These are phyloP conservation scores for Drosophila jambulina DNA, from an alignment of 1,140 invertebrate species.

Conservation along the genomic window DNA sequence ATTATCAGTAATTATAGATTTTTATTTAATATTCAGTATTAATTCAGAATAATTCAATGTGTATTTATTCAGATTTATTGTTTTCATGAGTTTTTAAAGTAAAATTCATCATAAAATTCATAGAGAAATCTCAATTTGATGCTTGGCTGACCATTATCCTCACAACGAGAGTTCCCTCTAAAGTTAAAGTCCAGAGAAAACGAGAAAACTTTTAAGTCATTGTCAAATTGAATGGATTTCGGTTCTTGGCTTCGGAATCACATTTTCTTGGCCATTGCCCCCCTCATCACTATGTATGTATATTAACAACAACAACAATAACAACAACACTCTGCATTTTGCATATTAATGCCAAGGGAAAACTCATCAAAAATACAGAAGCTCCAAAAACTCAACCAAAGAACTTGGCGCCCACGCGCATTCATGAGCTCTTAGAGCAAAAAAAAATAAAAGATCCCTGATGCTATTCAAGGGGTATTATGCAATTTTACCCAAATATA, in stretches of 20 bases:
- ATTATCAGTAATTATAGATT: neutral
- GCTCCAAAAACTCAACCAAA: constrained; percentile 29
- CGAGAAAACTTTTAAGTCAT: constrained; percentile 61
- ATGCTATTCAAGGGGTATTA: constrained; percentile 64
- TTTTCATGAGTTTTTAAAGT: neutral
- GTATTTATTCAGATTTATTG: neutral
- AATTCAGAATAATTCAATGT: too few species aligned
- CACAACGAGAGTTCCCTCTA: neutral
- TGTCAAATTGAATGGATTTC: constrained; percentile 60
- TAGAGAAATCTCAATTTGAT: constrained; percentile 28
- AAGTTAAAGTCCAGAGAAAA: constrained; percentile 12
- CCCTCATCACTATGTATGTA: constrained; percentile 35
- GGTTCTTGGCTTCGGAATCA: constrained; percentile 23
- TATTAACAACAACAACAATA: constrained; percentile 33
- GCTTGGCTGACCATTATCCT: constrained; percentile 15
- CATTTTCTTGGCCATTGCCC: constrained; percentile 22
- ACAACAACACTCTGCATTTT: constrained; percentile 53
- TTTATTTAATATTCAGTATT: too few species aligned
- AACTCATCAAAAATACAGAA: constrained; percentile 67
- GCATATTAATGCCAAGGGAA: constrained; percentile 63
- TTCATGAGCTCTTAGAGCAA: constrained; percentile 48
- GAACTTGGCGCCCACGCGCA: constrained; percentile 33
- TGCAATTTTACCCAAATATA: constrained; percentile 74
- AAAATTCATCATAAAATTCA: constrained; percentile 6
- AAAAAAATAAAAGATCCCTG: constrained; percentile 48